Evolutionary conservation across 2,113 vertebrate genomes (phyloP), one percentile per base, ranked within the genome.

Genomic region (Menidia beryllina): DNA sequence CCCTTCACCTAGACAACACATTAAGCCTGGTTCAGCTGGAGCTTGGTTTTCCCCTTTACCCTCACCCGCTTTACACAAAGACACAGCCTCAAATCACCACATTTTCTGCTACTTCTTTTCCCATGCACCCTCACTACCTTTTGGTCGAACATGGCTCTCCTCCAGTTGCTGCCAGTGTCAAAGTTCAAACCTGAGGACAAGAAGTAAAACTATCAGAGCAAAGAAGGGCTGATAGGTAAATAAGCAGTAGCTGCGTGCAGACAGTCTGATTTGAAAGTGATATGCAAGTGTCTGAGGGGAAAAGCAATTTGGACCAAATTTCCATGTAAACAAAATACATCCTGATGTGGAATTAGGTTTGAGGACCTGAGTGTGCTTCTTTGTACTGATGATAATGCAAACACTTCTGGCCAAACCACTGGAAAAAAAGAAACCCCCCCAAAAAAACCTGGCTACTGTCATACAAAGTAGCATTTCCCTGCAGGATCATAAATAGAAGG

Each of bases 1-100:
- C 1, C 11, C 59, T n/a, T 55, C n/a, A 19, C 36, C 89, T 92
- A 70, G 10, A 81, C 73, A 72, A 77, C 38, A 68, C 23, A 41
- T 61, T 36, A 3, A 61, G 7, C 7, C 24, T 24, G 7, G 14
- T 70, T 63, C 62, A 67, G 5, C 38, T 55, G 52, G 2, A 54
- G 9, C 11, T 19, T 17, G 2, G 11, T 57, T 56, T 67, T 19
- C 19, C 17, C 43, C 9, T 3, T n/a, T 6, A n/a, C n/a, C n/a
- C n/a, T n/a, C n/a, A n/a, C 23, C 20, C 3, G 23, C 5, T 57
- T n/a, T 48, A 15, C 2, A 11, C 34, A 65, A 55, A 61, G 26
- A 72, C 67, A 70, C 2, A 30, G 7, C 3, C 47, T 48, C 36
- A 11, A 21, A 58, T 65, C 56, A 47, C 20, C 49, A 9, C 20